Conservation (phyloP, 2,113 vertebrate species). For the Grammomys dolichurus region DNA sequence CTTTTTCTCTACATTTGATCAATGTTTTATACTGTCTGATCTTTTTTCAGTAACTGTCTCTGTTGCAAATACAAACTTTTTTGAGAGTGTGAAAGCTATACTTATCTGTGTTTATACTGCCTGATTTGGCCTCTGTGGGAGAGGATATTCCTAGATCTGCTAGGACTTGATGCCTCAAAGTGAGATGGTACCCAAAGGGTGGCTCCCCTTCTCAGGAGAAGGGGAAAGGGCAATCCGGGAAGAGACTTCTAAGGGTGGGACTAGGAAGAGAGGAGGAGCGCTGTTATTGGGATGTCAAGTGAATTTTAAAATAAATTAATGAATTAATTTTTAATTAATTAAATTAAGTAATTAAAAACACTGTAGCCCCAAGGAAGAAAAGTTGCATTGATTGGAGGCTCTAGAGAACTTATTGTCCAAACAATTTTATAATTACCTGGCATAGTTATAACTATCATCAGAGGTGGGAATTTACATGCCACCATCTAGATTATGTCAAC, state of each 20-base stretch:
- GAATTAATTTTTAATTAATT: no score
- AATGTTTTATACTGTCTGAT: neutral
- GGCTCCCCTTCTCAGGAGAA: no score
- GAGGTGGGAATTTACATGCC: slow-evolving; percentile 92
- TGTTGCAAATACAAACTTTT: neutral
- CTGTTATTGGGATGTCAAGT: no score
- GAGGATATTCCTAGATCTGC: no score
- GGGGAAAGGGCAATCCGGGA: no score
- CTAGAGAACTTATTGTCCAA: neutral
- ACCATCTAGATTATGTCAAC: slow-evolving; percentile 95
- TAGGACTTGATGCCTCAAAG: no score
- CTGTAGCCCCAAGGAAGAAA: neutral
- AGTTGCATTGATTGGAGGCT: neutral
- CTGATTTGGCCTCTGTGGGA: no score
- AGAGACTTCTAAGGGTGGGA: no score
- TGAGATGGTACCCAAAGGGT: no score
- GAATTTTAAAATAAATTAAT: no score
- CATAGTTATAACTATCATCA: slow-evolving; percentile 89
- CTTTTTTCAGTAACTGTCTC: neutral
- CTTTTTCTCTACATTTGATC: neutral
- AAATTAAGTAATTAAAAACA: neutral
- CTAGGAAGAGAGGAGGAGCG: no score
- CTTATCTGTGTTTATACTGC: neutral
- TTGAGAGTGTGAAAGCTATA: neutral
- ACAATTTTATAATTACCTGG: slow-evolving; percentile 90